These are phyloP conservation scores for Leiothrix lutea DNA, from an alignment of 2,113 vertebrate species.

Conservation along the genomic window DNA sequence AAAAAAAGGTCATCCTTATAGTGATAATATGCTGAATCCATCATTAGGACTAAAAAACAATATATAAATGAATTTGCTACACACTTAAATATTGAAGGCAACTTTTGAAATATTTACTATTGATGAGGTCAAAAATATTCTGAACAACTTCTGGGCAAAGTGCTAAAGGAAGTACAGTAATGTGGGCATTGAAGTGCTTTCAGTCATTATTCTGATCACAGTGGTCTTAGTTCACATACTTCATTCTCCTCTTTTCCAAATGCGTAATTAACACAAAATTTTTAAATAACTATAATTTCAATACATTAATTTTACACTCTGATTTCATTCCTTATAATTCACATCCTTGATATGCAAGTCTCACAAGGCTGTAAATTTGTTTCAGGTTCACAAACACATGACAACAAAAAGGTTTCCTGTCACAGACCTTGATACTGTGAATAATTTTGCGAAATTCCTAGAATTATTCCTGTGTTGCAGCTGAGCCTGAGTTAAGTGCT, in stretches of 20 bases:
- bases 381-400: background rate
- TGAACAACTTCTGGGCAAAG: background rate
- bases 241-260: background rate
- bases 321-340: background rate
- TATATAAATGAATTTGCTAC: background rate
- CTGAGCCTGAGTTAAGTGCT: background rate
- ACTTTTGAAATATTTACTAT: background rate
- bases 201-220: background rate
- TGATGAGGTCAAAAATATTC: background rate
- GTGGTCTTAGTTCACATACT: background rate
- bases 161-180: background rate
- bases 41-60: background rate
- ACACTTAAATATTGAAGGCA: background rate
- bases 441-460: background rate
- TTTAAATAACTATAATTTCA: background rate
- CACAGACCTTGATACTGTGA: background rate
- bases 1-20: background rate
- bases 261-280: background rate
- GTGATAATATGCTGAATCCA: background rate
- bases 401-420: background rate
- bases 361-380: background rate
- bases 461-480: background rate
- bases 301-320: background rate
- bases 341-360: background rate
- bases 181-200: fast-evolving